A percentile compares a stretch with the other conserved stretches of the same genome.
Evolutionary conservation across 2,888 invertebrate species (phyloP).

Genomic region (Meiosimyza decipiens): DNA sequence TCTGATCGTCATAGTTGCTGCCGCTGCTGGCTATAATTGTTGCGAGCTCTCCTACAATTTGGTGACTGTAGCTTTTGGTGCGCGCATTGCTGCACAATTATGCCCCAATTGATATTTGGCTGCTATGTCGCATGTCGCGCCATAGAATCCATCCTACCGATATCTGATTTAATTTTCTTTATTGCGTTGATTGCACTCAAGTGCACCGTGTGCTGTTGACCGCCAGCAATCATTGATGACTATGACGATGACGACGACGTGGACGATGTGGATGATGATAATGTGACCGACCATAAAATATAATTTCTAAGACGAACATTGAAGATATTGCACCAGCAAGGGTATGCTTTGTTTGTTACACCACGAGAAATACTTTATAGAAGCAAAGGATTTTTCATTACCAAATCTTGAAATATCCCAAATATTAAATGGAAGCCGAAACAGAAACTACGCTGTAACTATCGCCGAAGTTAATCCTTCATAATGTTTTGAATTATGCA

Average conservation of each 20-base stretch:
- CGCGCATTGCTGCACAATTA: conserved; percentile 20
- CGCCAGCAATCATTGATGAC: conserved; percentile 28
- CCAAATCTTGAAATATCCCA: no score
- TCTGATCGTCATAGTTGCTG: no score
- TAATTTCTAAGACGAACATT: conserved; percentile 15
- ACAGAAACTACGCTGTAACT: no score
- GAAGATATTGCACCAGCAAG: not conserved
- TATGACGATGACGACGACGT: conserved; percentile 13
- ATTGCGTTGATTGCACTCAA: no score
- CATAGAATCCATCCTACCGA: conserved; percentile 8
- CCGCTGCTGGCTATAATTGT: conserved; percentile 37
- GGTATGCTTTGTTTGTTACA: no score
- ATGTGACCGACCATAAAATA: conserved; percentile 19
- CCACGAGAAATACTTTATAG: no score
- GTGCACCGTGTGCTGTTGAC: conserved; percentile 22
- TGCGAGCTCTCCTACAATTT: conserved; percentile 36
- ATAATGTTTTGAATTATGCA: no score
- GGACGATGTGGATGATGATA: conserved; percentile 25
- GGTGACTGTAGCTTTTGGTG: conserved; percentile 31
- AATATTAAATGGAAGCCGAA: no score
- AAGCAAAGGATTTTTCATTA: no score
- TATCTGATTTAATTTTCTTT: conserved; percentile 30
- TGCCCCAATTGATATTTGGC: conserved; percentile 19
- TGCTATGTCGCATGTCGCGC: conserved; percentile 34
- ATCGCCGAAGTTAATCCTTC: no score